Evolutionary conservation across 2,797 vertebrate genomes (phyloP), one percentile per base, ranked within the genome.

Genomic region (Anguilla obscura): DNA sequence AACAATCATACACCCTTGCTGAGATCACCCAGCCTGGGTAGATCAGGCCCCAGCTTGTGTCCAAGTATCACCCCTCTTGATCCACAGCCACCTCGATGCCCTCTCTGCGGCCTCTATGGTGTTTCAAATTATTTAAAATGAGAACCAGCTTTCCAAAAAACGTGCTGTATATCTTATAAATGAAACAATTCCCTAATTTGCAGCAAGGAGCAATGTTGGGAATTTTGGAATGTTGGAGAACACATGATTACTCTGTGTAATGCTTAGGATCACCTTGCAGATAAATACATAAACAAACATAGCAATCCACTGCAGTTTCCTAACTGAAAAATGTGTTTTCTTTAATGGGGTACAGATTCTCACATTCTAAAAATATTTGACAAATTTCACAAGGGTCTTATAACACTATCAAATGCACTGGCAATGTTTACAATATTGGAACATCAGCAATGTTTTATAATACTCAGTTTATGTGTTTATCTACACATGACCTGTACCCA

Each of bases 41-140:
- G 40, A 45, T 45, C 40, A 45, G 40, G 40, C 40, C 40, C 40
- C 40, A 45, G 40, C 40, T 45, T 45, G 40, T 5, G 40, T 45
- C 40, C 40, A 40, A 45, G 40, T 45, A 45, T 45, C 40, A 45
- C 40, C 40, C 40, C 40, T 45, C 40, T 45, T 45, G 40, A 45
- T 45, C 40, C 40, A 45, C 40, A 45, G 40, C 40, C 40, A 45
- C 40, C 40, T 45, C 40, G 3, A 45, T 45, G 40, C 40, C 40
- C 40, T 45, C 40, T 45, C 40, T 45, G 40, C 3, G 40, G 3
- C 40, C 40, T 45, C 40, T 45, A 86, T 86, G 27, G 84, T 85
- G 82, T 85, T 27, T 85, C 86, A 87, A 69, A 86, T 58, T 50
- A 54, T 84, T 36, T 40, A 8, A 84, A 88, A 87, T 86, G 54